Evolutionary conservation across 2,888 invertebrate genomes (phyloP).

Genomic region (Cryptus armator): DNA sequence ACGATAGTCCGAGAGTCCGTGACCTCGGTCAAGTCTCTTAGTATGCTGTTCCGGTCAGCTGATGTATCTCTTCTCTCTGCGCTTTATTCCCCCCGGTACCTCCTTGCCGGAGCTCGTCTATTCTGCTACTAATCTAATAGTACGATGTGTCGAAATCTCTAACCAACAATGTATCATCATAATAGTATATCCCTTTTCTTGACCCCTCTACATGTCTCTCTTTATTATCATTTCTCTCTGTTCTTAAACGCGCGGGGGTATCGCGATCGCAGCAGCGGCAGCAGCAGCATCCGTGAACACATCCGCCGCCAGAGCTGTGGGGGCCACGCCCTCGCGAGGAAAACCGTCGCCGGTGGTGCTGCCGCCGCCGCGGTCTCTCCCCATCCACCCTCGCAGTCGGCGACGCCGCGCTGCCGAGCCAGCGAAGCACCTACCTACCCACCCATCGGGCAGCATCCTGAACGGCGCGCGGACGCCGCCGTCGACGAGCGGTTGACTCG

Average conservation of each 20-base stretch:
- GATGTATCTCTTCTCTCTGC: conserved; percentile 7
- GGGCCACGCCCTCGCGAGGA: conserved; percentile 83
- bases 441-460: conserved; percentile 60
- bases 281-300: conserved; percentile 6
- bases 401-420: conserved; percentile 75
- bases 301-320: conserved; percentile 67
- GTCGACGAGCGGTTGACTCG: conserved; percentile 26
- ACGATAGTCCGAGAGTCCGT: conserved; percentile 45
- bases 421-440: conserved; percentile 66
- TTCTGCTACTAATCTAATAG: background rate
- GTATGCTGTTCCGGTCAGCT: conserved; percentile 30
- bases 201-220: background rate
- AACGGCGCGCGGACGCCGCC: conserved; percentile 22
- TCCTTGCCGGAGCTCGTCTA: background rate
- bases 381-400: conserved; percentile 61
- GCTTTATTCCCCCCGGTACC: background rate
- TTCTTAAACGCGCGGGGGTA: background rate
- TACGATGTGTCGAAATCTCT: background rate
- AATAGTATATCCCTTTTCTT: background rate
- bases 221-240: background rate
- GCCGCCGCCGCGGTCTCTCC: conserved; percentile 23
- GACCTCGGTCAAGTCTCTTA: conserved; percentile 59
- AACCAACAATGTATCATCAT: background rate
- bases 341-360: conserved; percentile 75
- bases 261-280: background rate